A percentile compares a stretch with the other conserved stretches of the same genome.
These are phyloP conservation scores for Caenorhabditis japonica DNA, from an alignment of 2,888 invertebrate species.

Conservation along the genomic window DNA sequence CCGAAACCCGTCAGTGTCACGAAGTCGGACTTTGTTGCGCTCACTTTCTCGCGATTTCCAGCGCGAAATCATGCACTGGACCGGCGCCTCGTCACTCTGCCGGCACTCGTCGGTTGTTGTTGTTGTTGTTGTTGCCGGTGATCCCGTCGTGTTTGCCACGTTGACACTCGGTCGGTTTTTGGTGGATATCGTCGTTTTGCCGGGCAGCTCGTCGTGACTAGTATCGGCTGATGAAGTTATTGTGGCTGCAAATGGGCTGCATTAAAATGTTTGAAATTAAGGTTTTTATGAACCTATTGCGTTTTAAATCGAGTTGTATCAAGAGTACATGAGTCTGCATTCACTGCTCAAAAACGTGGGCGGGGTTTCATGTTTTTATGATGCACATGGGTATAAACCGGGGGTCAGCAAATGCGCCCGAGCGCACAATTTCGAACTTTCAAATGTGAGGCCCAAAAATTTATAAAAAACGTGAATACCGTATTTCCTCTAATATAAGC, in stretches of 20 bases:
- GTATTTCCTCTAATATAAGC: too few relatives aligned
- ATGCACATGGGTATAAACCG: too few relatives aligned
- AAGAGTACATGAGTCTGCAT: too few relatives aligned
- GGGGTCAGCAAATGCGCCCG: too few relatives aligned
- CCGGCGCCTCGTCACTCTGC: background rate
- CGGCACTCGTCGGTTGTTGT: conserved; percentile 1
- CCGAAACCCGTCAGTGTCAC: conserved; percentile 67
- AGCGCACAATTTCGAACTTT: too few relatives aligned
- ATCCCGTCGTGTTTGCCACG: conserved; percentile 33
- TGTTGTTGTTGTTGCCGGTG: conserved; percentile 11
- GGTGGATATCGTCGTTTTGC: background rate
- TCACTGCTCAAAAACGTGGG: too few relatives aligned
- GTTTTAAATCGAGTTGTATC: too few relatives aligned
- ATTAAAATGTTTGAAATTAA: background rate
- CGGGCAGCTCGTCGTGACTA: conserved; percentile 26
- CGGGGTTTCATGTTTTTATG: too few relatives aligned
- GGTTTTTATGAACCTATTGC: too few relatives aligned
- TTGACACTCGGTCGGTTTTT: conserved; percentile 13
- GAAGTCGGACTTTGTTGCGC: conserved; percentile 53
- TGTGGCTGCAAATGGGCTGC: conserved; percentile 30
- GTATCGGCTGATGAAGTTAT: conserved; percentile 32
- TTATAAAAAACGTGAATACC: too few relatives aligned
- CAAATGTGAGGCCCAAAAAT: too few relatives aligned
- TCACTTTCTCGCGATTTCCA: conserved; percentile 50
- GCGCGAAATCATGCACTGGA: conserved; percentile 38